Percentiles rank a stretch among this genome's conserved stretches.
Evolutionary conservation across 2,113 vertebrate species (phyloP).

Genomic region (Stegastes partitus): DNA sequence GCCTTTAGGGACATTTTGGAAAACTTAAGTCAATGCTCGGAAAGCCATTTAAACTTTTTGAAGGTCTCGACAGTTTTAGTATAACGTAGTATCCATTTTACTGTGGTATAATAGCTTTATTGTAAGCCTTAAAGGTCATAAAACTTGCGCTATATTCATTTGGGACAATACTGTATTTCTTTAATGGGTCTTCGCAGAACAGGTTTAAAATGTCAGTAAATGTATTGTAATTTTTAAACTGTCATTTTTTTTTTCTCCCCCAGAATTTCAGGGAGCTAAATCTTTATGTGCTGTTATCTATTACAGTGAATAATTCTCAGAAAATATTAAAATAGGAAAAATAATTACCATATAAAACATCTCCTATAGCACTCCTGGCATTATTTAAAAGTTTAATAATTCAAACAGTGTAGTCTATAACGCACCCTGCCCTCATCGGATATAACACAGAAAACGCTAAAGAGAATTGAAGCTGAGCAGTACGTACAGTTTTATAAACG

Average conservation of each 20-base stretch:
- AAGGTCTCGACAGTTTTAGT: constrained; percentile 14
- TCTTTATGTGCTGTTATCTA: not conserved
- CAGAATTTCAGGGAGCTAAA: not conserved
- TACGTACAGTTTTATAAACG: not conserved
- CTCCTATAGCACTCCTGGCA: not conserved
- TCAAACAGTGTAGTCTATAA: not conserved
- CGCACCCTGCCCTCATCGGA: constrained; percentile 64
- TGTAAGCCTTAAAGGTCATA: not conserved
- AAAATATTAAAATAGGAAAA: not conserved
- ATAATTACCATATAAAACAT: not conserved
- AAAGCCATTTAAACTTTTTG: constrained; percentile 1
- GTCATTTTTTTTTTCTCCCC: not conserved
- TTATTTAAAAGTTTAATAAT: not conserved
- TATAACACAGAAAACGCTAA: constrained; percentile 48
- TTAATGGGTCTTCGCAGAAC: not conserved
- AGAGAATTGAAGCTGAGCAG: not conserved
- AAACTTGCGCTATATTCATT: not conserved
- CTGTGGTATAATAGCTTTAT: constrained; percentile 1
- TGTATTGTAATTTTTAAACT: not conserved
- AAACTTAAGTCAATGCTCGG: constrained; percentile 3
- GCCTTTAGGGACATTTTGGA: not conserved
- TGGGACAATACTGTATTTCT: not conserved
- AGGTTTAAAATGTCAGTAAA: not conserved
- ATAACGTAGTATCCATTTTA: not conserved
- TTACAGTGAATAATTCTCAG: not conserved